These are phyloP conservation scores for Parochlus steinenii DNA, from an alignment of 2,888 invertebrate species.

Conservation along the genomic window DNA sequence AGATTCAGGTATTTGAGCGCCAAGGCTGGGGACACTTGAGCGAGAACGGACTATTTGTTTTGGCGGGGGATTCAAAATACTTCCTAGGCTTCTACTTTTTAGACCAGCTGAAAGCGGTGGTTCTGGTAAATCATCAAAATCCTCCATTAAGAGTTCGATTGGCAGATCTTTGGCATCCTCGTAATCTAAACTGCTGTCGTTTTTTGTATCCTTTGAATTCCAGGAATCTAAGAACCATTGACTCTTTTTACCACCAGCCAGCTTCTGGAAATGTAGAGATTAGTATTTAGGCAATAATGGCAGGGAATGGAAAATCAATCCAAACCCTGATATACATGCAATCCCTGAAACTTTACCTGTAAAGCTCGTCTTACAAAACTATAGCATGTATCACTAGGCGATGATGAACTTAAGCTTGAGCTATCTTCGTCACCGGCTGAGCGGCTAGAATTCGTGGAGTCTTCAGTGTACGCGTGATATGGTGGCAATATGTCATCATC, in stretches of 20 bases:
- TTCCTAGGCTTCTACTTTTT: constrained; percentile 71
- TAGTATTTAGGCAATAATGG: too few relatives aligned
- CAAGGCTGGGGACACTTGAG: constrained; percentile 56
- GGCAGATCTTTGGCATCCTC: constrained; percentile 62
- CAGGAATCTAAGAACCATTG: constrained; percentile 72
- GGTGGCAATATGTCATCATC: constrained; percentile 37
- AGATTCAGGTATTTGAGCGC: constrained; percentile 21
- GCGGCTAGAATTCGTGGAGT: constrained; percentile 47
- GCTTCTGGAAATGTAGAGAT: constrained; percentile 37
- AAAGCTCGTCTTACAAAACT: constrained; percentile 80
- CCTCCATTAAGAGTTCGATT: constrained; percentile 70
- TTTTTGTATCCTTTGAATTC: constrained; percentile 38
- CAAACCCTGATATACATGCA: too few relatives aligned
- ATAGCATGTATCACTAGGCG: constrained; percentile 87
- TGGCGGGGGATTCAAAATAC: constrained; percentile 60
- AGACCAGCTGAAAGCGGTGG: constrained; percentile 42
- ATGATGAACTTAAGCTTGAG: constrained; percentile 51
- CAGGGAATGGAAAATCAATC: too few relatives aligned
- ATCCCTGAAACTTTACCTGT: constrained; percentile 34
- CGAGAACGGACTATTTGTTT: constrained; percentile 54
- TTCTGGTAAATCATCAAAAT: constrained; percentile 38
- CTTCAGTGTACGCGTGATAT: constrained; percentile 47
- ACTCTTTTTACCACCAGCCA: constrained; percentile 54
- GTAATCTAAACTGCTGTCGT: constrained; percentile 41
- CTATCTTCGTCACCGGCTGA: constrained; percentile 47